Conservation (phyloP, 2,113 vertebrate genomes). For the Apaloderma vittatum region DNA sequence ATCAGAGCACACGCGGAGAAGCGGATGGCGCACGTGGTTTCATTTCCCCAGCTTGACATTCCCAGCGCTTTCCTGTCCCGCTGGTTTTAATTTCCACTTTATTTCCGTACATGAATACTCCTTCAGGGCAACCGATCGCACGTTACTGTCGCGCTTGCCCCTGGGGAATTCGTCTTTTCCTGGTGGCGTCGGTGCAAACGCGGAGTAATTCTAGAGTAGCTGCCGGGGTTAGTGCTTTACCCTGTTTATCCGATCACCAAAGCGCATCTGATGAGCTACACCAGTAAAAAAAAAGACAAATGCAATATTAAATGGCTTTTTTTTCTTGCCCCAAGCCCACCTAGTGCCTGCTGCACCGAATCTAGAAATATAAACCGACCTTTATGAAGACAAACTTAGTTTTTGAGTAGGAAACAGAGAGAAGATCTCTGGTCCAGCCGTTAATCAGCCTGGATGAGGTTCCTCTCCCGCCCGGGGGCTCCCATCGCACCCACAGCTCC, state of each 20-base stretch:
- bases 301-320: neutral
- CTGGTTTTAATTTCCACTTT: conserved; percentile 38
- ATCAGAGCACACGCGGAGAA: accelerated
- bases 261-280: neutral
- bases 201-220: neutral
- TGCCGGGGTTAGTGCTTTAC: neutral
- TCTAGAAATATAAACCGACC: neutral
- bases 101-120: neutral
- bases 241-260: neutral
- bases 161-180: neutral
- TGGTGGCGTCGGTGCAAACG: neutral
- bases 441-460: neutral
- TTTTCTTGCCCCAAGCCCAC: neutral
- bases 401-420: neutral
- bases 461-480: accelerated
- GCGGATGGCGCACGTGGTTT: accelerated
- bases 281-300: neutral
- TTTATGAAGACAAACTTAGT: neutral
- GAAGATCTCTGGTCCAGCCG: neutral
- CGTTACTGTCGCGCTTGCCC: neutral
- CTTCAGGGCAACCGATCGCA: neutral
- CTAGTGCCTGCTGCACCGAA: neutral
- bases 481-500: neutral
- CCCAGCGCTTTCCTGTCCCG: neutral
- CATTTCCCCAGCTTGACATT: neutral